phyloP scores from a whole-genome alignment of 2,888 invertebrate genomes.

The Watsonalla cultraria region DNA sequence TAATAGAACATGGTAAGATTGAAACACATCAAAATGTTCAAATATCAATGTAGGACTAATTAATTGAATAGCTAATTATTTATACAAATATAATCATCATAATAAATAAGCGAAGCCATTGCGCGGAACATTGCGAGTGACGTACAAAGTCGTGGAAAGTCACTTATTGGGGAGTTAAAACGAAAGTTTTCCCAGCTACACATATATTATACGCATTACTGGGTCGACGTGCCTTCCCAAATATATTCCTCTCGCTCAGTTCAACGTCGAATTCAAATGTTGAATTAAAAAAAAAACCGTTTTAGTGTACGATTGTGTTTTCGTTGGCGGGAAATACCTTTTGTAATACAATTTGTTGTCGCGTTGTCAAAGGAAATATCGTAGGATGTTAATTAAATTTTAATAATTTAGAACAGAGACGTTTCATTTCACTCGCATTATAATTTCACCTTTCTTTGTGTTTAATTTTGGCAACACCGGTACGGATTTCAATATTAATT shows the following conservation, averaged over 20 bases:
- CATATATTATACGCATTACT: background rate
- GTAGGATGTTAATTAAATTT: constrained; percentile 10
- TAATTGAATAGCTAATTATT: too few species aligned
- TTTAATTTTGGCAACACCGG: too few species aligned
- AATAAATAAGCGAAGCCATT: too few species aligned
- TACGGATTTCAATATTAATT: too few species aligned
- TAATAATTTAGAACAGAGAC: constrained; percentile 4
- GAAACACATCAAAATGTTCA: too few species aligned
- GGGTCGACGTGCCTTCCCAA: background rate
- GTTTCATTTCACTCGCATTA: too few species aligned
- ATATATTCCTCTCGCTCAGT: background rate
- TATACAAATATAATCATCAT: too few species aligned
- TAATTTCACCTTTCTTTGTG: background rate
- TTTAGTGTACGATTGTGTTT: background rate
- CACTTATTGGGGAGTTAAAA: background rate
- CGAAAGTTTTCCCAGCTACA: background rate
- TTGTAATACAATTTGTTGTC: background rate
- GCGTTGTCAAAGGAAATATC: constrained; percentile 1
- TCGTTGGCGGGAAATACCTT: background rate
- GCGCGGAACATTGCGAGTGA: too few species aligned
- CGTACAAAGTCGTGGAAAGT: background rate
- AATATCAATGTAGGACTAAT: too few species aligned
- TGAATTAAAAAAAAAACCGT: background rate
- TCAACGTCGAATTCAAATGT: background rate
- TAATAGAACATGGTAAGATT: too few species aligned